Conservation (phyloP, 2,888 invertebrate genomes). For the Ophion obscuratus region DNA sequence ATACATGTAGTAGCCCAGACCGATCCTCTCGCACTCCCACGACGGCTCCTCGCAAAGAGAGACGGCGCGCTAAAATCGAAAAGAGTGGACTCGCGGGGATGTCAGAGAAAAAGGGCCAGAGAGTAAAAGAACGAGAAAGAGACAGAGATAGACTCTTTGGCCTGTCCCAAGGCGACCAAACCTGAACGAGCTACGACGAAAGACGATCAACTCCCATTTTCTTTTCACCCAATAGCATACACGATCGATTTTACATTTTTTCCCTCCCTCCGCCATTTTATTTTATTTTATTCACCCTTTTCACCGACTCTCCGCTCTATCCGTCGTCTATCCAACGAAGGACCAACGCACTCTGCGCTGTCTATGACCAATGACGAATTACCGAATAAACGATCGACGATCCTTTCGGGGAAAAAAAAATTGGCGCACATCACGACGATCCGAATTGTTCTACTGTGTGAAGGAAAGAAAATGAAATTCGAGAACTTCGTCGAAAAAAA, state of each 20-base stretch:
- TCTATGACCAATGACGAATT: slow-evolving; percentile 13
- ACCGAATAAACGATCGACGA: slow-evolving; percentile 11
- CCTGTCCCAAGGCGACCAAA: slow-evolving; percentile 60
- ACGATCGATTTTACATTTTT: slow-evolving; percentile 60
- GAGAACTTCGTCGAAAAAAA: too few species aligned
- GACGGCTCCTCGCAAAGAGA: slow-evolving; percentile 42
- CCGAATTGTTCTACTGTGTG: neutral
- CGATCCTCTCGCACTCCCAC: slow-evolving; percentile 58
- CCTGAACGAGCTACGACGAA: slow-evolving; percentile 53
- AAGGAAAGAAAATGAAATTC: neutral
- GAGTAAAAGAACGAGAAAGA: slow-evolving; percentile 2
- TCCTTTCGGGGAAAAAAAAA: too few species aligned
- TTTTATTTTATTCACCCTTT: slow-evolving; percentile 47
- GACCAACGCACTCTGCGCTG: neutral
- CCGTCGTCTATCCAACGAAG: neutral
- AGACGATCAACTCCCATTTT: slow-evolving; percentile 52
- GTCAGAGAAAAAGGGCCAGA: slow-evolving; percentile 22
- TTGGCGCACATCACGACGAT: too few species aligned
- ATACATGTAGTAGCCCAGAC: slow-evolving; percentile 74
- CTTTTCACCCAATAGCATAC: slow-evolving; percentile 50
- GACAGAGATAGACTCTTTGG: slow-evolving; percentile 50
- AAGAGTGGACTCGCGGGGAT: slow-evolving; percentile 41
- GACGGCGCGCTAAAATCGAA: slow-evolving; percentile 54
- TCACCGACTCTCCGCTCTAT: slow-evolving; percentile 30
- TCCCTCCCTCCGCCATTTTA: slow-evolving; percentile 28